Conservation (phyloP, 2,888 invertebrate species). For the Ptilodon capucinus region DNA sequence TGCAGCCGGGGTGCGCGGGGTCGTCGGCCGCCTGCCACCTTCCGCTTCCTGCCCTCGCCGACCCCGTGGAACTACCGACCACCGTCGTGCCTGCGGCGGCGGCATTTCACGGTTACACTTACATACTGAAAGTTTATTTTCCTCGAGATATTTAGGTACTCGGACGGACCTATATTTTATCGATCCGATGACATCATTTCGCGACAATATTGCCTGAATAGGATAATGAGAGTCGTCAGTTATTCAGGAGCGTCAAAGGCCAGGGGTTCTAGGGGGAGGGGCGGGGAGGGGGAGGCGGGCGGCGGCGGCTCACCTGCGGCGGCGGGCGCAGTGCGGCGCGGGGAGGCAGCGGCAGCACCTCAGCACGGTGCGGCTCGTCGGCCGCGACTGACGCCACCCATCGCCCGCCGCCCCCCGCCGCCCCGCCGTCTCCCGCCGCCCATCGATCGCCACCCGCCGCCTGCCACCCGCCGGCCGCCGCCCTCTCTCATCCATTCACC, state of each 20-base stretch:
- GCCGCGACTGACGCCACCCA: slow-evolving; percentile 67
- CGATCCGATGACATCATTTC: not conserved
- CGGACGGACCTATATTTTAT: not conserved
- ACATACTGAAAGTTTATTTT: too few relatives aligned
- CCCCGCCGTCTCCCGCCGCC: slow-evolving; percentile 50
- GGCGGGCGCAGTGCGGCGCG: slow-evolving; percentile 20
- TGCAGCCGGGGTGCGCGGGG: slow-evolving; percentile 3
- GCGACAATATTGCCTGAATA: not conserved
- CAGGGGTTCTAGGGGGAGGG: slow-evolving; percentile 15
- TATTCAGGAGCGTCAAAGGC: not conserved
- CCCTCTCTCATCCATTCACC: slow-evolving; percentile 51
- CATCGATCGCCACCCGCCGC: slow-evolving; percentile 45
- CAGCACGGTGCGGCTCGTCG: slow-evolving; percentile 63
- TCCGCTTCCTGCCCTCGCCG: not conserved
- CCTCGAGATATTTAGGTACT: not conserved
- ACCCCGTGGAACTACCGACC: too few relatives aligned
- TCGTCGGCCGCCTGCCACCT: not conserved
- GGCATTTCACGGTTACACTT: too few relatives aligned
- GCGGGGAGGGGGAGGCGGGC: slow-evolving; percentile 12
- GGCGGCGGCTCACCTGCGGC: slow-evolving; percentile 26
- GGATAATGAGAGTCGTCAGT: not conserved
- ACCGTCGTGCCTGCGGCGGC: too few relatives aligned
- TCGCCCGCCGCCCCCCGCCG: slow-evolving; percentile 52
- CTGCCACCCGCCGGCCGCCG: slow-evolving; percentile 34
- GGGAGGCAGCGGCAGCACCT: slow-evolving; percentile 47